Evolutionary conservation across 92 coral and sea anemone species (phyloP).

Genomic region (Plumapathes pennacea): DNA sequence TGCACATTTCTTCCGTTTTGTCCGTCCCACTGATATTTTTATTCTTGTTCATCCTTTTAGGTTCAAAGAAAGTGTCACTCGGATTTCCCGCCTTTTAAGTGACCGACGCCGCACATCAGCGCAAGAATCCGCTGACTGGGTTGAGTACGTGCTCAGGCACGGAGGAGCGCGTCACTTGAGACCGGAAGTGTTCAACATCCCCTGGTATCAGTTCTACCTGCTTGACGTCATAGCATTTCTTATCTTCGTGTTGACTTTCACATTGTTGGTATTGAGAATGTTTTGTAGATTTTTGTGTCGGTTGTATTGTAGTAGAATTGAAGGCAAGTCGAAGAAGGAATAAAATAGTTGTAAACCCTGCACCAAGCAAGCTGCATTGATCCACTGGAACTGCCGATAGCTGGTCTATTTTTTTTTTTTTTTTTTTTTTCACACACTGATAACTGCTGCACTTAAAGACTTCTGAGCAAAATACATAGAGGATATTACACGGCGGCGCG

Average conservation of each 20-base stretch:
- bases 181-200: slow-evolving; percentile 5
- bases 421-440: too few relatives aligned
- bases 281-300: neutral
- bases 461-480: too few relatives aligned
- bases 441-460: too few relatives aligned
- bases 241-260: neutral
- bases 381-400: too few relatives aligned
- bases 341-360: slow-evolving; percentile 1
- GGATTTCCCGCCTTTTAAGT: slow-evolving; percentile 19
- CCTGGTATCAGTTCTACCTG: neutral
- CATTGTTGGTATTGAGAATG: neutral
- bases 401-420: too few relatives aligned
- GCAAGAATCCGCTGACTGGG: slow-evolving; percentile 9
- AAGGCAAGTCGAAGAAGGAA: slow-evolving; percentile 34
- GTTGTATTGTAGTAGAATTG: neutral
- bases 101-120: slow-evolving; percentile 22
- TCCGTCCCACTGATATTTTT: too few relatives aligned
- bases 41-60: too few relatives aligned
- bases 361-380: too few relatives aligned
- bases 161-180: neutral
- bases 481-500: too few relatives aligned
- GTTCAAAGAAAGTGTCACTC: slow-evolving; percentile 17
- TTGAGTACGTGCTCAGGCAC: slow-evolving; percentile 1
- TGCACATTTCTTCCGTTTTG: too few relatives aligned
- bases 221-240: neutral